Evolutionary conservation across 1,140 invertebrate species (phyloP).

Genomic region (Ridgeia piscesae): DNA sequence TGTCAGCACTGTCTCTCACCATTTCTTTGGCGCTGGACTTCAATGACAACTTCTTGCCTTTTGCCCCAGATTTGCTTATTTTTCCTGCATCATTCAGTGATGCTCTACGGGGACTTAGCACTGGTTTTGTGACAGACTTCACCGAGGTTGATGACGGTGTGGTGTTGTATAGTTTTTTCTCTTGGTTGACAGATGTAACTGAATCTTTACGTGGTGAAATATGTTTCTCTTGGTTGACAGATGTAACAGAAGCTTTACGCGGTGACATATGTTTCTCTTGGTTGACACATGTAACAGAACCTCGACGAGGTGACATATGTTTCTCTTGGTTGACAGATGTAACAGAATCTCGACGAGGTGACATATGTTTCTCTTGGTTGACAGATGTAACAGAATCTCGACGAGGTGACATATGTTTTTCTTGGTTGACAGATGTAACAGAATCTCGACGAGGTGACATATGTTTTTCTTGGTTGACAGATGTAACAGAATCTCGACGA

Average conservation of each 20-base stretch:
- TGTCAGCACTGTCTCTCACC: not conserved
- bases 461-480: not conserved
- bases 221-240: not conserved
- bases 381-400: not conserved
- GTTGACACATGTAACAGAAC: not conserved
- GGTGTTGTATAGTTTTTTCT: not conserved
- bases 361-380: not conserved
- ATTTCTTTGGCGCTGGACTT: not conserved
- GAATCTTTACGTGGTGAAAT: not conserved
- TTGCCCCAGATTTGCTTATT: not conserved
- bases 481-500: not conserved
- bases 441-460: not conserved
- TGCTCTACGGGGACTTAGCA: not conserved
- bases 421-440: not conserved
- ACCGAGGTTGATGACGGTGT: not conserved
- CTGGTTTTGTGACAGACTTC: not conserved
- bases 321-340: not conserved
- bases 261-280: not conserved
- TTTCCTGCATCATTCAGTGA: not conserved
- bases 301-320: not conserved
- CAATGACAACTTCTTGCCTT: not conserved
- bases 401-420: not conserved
- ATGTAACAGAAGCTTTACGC: not conserved
- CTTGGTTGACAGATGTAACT: not conserved
- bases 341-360: not conserved